These are phyloP conservation scores for Hyles euphorbiae DNA, from an alignment of 1,140 invertebrate species.

Conservation along the genomic window DNA sequence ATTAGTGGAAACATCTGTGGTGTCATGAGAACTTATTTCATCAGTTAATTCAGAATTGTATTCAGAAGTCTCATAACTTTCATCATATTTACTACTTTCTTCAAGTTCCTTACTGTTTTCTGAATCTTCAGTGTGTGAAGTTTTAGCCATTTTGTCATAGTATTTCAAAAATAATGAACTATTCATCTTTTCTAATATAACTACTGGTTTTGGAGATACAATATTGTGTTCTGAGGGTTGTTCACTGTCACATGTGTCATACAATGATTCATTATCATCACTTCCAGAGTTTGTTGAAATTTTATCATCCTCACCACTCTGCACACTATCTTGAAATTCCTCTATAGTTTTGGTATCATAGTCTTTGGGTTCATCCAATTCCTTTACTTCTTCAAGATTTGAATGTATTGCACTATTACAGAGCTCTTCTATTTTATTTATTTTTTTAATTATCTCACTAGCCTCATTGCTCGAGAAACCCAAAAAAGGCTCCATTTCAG, in stretches of 20 bases:
- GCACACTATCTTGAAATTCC: no score
- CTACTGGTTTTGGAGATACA: constrained; percentile 27
- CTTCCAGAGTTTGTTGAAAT: not conserved
- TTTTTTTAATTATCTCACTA: constrained; percentile 4
- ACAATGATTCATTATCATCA: constrained; percentile 29
- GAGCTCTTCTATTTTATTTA: not conserved
- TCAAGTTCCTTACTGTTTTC: not conserved
- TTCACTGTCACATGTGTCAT: constrained; percentile 33
- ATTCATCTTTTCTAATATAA: constrained; percentile 42
- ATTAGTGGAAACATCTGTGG: constrained; percentile 1
- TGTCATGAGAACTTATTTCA: not conserved
- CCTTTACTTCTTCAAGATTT: no score
- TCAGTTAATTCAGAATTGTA: not conserved
- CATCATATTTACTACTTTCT: not conserved
- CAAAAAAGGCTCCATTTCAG: constrained; percentile 43
- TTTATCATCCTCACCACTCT: constrained; percentile 5
- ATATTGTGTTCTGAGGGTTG: constrained; percentile 9
- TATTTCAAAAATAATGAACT: constrained; percentile 45
- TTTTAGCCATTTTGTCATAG: constrained; percentile 20
- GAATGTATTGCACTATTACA: no score
- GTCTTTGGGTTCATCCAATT: no score
- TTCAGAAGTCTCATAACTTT: not conserved
- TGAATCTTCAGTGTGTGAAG: not conserved
- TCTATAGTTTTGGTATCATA: no score
- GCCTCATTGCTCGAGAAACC: constrained; percentile 29